These are phyloP conservation scores for Erebia epiphron DNA, from an alignment of 2,888 invertebrate genomes.

Conservation along the genomic window DNA sequence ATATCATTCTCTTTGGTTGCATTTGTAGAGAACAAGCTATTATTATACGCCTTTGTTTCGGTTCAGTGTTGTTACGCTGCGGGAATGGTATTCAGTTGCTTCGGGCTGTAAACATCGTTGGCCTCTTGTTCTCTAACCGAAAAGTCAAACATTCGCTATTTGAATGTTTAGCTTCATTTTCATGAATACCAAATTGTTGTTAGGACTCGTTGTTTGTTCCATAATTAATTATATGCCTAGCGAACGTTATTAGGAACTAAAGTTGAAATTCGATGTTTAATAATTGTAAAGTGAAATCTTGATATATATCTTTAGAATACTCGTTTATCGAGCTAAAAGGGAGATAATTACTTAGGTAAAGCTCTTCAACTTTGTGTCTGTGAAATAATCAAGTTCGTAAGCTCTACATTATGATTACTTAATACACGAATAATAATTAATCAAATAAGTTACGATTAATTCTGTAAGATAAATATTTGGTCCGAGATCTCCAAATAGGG, in stretches of 20 bases:
- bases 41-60: constrained; percentile 17
- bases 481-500: too few species aligned
- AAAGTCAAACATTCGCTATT: constrained; percentile 27
- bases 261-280: constrained; percentile 6
- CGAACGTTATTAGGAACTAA: neutral
- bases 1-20: constrained; percentile 8
- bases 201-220: constrained; percentile 15
- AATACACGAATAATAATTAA: too few species aligned
- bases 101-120: constrained; percentile 23
- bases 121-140: constrained; percentile 26
- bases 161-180: constrained; percentile 22
- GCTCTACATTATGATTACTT: too few species aligned
- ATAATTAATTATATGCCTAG: constrained; percentile 2
- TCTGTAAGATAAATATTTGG: too few species aligned
- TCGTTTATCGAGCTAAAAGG: too few species aligned
- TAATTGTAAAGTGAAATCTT: too few species aligned
- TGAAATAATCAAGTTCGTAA: too few species aligned
- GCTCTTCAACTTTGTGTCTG: too few species aligned
- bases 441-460: too few species aligned
- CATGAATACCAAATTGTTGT: constrained; percentile 26
- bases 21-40: constrained; percentile 16
- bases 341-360: too few species aligned
- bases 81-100: constrained; percentile 17
- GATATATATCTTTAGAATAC: too few species aligned
- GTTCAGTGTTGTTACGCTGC: constrained; percentile 11